Percentiles rank a stretch among this genome's conserved stretches.
Conservation (phyloP, 2,888 invertebrate species). For the Drosophila nigritarsus region DNA sequence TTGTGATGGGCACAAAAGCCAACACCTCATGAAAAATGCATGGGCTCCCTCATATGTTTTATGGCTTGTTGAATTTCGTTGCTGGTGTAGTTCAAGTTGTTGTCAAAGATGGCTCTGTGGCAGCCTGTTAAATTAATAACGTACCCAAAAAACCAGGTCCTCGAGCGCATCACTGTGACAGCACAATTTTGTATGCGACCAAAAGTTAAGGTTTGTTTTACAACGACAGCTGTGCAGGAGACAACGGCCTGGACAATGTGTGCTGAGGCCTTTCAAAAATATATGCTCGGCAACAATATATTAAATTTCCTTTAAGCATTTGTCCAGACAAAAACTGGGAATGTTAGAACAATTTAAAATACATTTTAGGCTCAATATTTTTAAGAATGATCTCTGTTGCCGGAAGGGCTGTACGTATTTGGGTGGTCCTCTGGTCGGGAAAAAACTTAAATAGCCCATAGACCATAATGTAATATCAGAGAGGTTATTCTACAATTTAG, state of each 20-base stretch:
- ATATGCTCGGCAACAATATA: slow-evolving; percentile 51
- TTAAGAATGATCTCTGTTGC: not conserved
- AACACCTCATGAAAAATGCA: slow-evolving; percentile 84
- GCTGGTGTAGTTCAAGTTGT: slow-evolving; percentile 73
- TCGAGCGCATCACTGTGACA: slow-evolving; percentile 43
- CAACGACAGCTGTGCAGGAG: slow-evolving; percentile 76
- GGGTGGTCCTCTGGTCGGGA: not conserved
- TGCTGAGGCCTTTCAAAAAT: slow-evolving; percentile 36
- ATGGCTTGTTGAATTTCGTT: slow-evolving; percentile 83
- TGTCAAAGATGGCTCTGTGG: slow-evolving; percentile 67
- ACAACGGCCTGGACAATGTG: slow-evolving; percentile 33
- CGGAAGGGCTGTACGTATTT: not conserved
- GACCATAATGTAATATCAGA: not conserved
- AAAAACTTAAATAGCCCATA: not conserved
- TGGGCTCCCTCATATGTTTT: slow-evolving; percentile 82
- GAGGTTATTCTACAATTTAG: not conserved
- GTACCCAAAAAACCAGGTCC: slow-evolving; percentile 37
- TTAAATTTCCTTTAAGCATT: slow-evolving; percentile 61
- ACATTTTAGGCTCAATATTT: not conserved
- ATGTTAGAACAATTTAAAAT: not conserved
- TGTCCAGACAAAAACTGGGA: not conserved
- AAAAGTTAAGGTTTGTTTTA: slow-evolving; percentile 74
- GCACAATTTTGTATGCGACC: slow-evolving; percentile 55
- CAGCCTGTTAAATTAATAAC: slow-evolving; percentile 81
- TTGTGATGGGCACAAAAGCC: slow-evolving; percentile 82